Evolutionary conservation across 2,797 vertebrate species (phyloP), one percentile per base, ranked within the genome.

Genomic region (Novumbra hubbsi): DNA sequence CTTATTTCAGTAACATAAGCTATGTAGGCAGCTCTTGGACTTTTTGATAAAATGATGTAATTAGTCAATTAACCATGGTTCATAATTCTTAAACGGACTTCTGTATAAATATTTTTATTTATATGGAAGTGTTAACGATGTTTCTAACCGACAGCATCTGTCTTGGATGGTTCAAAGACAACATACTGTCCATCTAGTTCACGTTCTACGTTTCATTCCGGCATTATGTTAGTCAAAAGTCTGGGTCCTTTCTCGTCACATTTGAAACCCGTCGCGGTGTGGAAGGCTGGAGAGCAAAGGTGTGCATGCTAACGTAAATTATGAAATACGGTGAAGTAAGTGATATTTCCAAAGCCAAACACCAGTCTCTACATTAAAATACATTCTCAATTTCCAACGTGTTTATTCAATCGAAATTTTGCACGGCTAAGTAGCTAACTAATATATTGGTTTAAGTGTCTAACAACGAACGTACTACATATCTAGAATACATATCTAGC

Each of bases 241-340:
- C 16, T 0, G 78, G 92, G 92, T 91, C 91, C 87, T 90, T 63
- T 73, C n/a, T 5, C 24, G 70, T 19, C 77, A 79, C 82, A 68
- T 88, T 93, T 94, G 93, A 86, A 94, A 94, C 87, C 83, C 84
- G 80, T 92, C 85, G 90, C 89, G 88, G 88, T 89, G 88, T 87
- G 78, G 77, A 30, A 87, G 87, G 84, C 34, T 67, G 82, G 78
- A 81, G 83, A 82, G 87, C 87, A 78, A 5, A 88, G 89, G 90
- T 87, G 78, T 83, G 85, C 78, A 85, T 74, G 60, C 19, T 34
- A 49, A 45, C 62, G 16, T 68, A 45, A 1, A 77, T 8, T 7
- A 32, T 68, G 28, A 73, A 19, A 57, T 16, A 73, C 34, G 30
- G 71, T 60, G 19, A 49, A 60, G 34, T 9, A 7, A 30, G 1